Evolutionary conservation across 1,140 invertebrate genomes (phyloP), one percentile per base, ranked within the genome.

Genomic region (Lepidotrigona ventralis): DNA sequence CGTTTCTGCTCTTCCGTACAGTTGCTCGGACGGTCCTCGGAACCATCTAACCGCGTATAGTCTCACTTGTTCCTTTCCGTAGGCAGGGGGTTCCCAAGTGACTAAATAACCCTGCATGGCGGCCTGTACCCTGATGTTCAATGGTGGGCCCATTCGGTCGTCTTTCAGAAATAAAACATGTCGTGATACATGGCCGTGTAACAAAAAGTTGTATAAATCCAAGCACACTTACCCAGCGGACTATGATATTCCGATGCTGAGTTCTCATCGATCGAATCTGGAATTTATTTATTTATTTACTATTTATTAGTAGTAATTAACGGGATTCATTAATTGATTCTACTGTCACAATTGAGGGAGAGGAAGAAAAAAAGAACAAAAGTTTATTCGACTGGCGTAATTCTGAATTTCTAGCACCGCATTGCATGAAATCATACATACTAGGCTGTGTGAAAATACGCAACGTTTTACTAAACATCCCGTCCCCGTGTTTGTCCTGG

Each of bases 391-490:
- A 46, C 39, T 46, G 39, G 9, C 60, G n/a, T 15, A 6, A 46
- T 46, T 8, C 2, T 6, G 23, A 63, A 2, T 12, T n/a, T 26
- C n/a, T 33, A 33, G 19, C 4, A 12, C 33, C 8, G 66, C 29
- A 19, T 29, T 64, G 63, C 17, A 17, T 14, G 68, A 15, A 51
- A 51, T 1, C 0, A 1, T 63, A 68, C 89, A 63, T 88, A 93
- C 92, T 90, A 9, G 91, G 91, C 93, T 97, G 96, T 0, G 98
- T 98, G 88, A 95, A 95, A 60, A 97, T 96, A 84, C 95, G 95
- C 21, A 98, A 95, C 12, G 97, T 95, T 92, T 98, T 97, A 91
- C 98, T 98, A 91, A 98, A 98, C 94, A 98, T 97, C 21, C 98
- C 98, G 89, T 98, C 97, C 5, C 98, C 98, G 79, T 96, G 95